Conservation (phyloP, 2,888 invertebrate species). For the Eupithecia dodoneata region DNA sequence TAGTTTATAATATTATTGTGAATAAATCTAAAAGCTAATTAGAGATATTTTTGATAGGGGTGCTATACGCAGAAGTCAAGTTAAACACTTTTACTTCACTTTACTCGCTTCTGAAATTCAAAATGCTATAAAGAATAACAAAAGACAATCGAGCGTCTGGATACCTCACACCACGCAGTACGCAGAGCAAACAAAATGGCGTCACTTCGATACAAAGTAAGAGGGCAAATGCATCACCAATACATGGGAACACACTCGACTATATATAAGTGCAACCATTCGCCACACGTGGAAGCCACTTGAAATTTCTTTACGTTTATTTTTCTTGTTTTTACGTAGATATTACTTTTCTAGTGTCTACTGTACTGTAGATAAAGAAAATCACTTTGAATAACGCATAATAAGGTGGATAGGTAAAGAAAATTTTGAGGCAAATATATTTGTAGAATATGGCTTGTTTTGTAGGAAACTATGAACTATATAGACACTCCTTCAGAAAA, state of each 20-base stretch:
- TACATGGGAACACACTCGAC: constrained; percentile 32
- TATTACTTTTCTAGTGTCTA: not conserved
- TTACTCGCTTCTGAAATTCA: not conserved
- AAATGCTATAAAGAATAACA: not conserved
- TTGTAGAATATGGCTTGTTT: not conserved
- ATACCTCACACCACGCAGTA: not conserved
- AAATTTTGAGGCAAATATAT: too few species aligned
- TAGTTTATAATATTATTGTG: too few species aligned
- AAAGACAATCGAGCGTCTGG: not conserved
- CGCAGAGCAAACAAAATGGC: constrained; percentile 1
- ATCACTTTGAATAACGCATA: not conserved
- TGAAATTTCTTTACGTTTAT: not conserved
- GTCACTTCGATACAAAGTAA: constrained; percentile 5
- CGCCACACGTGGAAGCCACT: constrained; percentile 20
- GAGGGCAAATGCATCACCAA: constrained; percentile 16
- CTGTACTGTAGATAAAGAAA: not conserved
- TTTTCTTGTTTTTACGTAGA: not conserved
- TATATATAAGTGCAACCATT: constrained; percentile 16
- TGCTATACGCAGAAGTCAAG: too few species aligned
- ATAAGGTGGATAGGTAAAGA: too few species aligned
- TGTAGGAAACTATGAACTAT: not conserved
- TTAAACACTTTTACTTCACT: too few species aligned
- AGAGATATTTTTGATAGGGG: too few species aligned
- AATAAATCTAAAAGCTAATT: too few species aligned
- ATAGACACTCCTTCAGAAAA: not conserved